Percentiles rank a stretch among this genome's conserved stretches.
Evolutionary conservation across 2,888 invertebrate species (phyloP).

Genomic region (Phasia obesa): DNA sequence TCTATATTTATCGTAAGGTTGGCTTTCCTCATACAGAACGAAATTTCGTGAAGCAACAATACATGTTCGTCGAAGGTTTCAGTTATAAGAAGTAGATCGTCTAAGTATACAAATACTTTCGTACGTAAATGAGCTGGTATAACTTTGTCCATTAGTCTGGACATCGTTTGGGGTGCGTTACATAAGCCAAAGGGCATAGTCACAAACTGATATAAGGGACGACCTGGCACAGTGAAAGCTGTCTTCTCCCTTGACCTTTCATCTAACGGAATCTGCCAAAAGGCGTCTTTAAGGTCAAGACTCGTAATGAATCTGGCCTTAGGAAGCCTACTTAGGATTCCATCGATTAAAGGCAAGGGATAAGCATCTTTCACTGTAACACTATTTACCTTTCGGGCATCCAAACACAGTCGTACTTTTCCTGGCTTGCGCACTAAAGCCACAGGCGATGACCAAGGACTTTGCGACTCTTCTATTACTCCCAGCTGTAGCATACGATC

Average conservation of each 20-base stretch:
- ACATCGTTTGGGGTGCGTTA: conserved; percentile 33
- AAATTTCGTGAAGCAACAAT: conserved; percentile 3
- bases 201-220: conserved; percentile 18
- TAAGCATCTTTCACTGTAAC: conserved; percentile 39
- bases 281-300: no score
- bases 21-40: neutral
- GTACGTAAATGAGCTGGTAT: conserved; percentile 5
- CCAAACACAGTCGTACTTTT: conserved; percentile 41
- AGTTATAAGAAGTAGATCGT: conserved; percentile 40
- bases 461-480: conserved; percentile 48
- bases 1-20: neutral
- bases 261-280: conserved; percentile 33
- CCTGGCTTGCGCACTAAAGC: conserved; percentile 35
- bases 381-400: conserved; percentile 15
- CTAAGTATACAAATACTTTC: conserved; percentile 28
- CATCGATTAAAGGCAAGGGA: conserved; percentile 31
- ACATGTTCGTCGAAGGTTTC: conserved; percentile 49
- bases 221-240: conserved; percentile 41
- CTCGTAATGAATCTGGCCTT: conserved; percentile 47
- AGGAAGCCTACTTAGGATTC: conserved; percentile 28
- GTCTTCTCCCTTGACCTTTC: conserved; percentile 33
- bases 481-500: conserved; percentile 34
- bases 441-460: conserved; percentile 37
- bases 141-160: conserved; percentile 25
- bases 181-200: conserved; percentile 28